Conservation (phyloP, 2,797 vertebrate genomes). For the Mormyrops boulengeri region DNA sequence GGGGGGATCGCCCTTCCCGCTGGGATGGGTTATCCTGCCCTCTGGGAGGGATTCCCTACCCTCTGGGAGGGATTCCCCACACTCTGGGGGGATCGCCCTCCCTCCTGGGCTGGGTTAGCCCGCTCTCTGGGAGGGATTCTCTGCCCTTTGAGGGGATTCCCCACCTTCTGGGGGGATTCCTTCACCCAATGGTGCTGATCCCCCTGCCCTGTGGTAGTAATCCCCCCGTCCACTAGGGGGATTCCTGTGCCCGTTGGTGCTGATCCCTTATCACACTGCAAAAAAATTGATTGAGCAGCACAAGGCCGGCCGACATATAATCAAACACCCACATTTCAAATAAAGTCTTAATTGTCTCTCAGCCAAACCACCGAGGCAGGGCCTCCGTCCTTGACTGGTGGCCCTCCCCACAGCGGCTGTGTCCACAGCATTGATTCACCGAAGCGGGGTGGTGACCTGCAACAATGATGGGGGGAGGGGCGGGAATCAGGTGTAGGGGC, state of each 20-base stretch:
- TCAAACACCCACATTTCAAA: background rate
- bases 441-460: constrained; percentile 36
- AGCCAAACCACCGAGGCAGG: constrained; percentile 40
- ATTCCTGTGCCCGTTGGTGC: background rate
- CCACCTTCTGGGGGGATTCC: background rate
- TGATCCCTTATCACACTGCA: background rate
- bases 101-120: background rate
- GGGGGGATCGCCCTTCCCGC: background rate
- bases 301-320: background rate
- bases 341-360: constrained; percentile 31
- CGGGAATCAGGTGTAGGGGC: background rate
- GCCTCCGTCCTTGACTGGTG: constrained; percentile 34
- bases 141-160: background rate
- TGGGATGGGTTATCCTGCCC: background rate
- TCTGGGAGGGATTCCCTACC: background rate
- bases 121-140: too few relatives aligned
- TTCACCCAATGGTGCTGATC: background rate
- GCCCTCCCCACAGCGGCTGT: constrained; percentile 23
- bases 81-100: background rate
- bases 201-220: background rate
- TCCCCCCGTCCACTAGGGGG: background rate
- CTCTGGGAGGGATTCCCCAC: background rate
- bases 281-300: background rate
- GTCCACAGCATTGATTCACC: constrained; percentile 37
- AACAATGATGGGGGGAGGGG: background rate